Conservation (phyloP, 2,797 vertebrate species). For the Danionella dracula region DNA sequence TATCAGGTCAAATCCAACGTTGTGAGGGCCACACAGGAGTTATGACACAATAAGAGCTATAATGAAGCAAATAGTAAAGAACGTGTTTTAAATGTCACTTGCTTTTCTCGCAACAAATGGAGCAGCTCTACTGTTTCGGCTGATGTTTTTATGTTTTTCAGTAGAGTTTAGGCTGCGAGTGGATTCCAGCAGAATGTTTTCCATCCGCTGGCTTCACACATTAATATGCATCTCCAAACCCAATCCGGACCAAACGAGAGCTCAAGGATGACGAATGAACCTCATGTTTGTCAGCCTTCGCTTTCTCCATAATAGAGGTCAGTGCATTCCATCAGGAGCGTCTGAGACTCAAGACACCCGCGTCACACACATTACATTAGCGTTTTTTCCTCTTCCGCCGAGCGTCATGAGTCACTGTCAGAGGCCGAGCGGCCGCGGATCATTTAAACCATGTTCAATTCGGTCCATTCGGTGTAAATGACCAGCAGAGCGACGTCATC, state of each 20-base stretch:
- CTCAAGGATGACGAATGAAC: constrained; percentile 3
- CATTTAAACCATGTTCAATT: constrained; percentile 54
- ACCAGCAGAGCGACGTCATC: constrained; percentile 67
- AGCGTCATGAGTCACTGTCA: constrained; percentile 52
- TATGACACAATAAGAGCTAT: too few relatives aligned
- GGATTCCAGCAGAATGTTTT: too few relatives aligned
- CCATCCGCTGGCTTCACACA: background rate
- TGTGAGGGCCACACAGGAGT: too few relatives aligned
- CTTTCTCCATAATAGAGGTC: constrained; percentile 3
- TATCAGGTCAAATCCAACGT: too few relatives aligned
- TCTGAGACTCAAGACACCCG: constrained; percentile 36
- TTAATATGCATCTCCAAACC: background rate
- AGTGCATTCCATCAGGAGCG: constrained; percentile 47
- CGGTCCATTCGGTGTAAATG: constrained; percentile 59
- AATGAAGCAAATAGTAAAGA: too few relatives aligned
- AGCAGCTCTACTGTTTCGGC: too few relatives aligned
- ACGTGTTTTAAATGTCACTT: too few relatives aligned
- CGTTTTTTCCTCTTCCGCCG: constrained; percentile 37
- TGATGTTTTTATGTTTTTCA: too few relatives aligned
- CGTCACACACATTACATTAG: constrained; percentile 42
- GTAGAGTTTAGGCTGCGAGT: too few relatives aligned
- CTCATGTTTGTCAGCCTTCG: background rate
- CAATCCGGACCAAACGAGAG: background rate
- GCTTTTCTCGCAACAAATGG: too few relatives aligned
- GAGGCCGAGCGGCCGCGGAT: constrained; percentile 51